A percentile compares a stretch with the other conserved stretches of the same genome.
Conservation (phyloP, 1,140 invertebrate species). For the Sminthurides bifidus region DNA sequence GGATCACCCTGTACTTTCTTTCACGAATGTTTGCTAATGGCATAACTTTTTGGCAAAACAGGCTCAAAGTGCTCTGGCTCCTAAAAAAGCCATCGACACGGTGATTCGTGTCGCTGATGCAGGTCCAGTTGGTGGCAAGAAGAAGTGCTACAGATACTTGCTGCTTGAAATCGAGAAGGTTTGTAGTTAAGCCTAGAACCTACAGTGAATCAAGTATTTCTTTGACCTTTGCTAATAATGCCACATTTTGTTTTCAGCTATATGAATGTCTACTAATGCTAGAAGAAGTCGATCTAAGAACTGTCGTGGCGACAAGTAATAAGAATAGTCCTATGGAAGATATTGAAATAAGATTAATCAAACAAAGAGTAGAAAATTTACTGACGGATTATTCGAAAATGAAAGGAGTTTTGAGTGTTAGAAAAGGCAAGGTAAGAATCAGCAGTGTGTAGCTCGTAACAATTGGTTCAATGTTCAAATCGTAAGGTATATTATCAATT, state of each 20-base stretch:
- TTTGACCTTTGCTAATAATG: background rate
- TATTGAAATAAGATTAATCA: constrained; percentile 2
- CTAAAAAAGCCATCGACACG: constrained; percentile 26
- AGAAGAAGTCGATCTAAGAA: constrained; percentile 21
- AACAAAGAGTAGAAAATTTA: constrained; percentile 7
- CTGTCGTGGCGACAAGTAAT: constrained; percentile 8
- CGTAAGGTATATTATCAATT: too few relatives aligned
- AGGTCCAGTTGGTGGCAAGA: constrained; percentile 6
- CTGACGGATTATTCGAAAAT: constrained; percentile 14
- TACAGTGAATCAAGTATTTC: background rate
- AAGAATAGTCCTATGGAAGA: constrained; percentile 11
- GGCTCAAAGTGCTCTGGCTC: constrained; percentile 28
- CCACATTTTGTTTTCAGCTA: constrained; percentile 7
- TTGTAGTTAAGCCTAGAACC: too few relatives aligned
- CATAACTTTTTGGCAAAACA: constrained; percentile 1
- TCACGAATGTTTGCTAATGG: background rate
- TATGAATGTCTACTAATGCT: constrained; percentile 19
- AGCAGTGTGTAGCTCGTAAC: too few relatives aligned
- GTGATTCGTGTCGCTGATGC: constrained; percentile 21
- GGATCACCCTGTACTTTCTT: background rate
- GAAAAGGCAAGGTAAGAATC: constrained; percentile 27
- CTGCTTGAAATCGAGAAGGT: constrained; percentile 29
- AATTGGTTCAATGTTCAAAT: too few relatives aligned
- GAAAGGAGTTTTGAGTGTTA: constrained; percentile 9
- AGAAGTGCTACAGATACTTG: constrained; percentile 22